Evolutionary conservation across 1,140 invertebrate genomes (phyloP), one percentile per base, ranked within the genome.

Genomic region (Anthonomus grandis): DNA sequence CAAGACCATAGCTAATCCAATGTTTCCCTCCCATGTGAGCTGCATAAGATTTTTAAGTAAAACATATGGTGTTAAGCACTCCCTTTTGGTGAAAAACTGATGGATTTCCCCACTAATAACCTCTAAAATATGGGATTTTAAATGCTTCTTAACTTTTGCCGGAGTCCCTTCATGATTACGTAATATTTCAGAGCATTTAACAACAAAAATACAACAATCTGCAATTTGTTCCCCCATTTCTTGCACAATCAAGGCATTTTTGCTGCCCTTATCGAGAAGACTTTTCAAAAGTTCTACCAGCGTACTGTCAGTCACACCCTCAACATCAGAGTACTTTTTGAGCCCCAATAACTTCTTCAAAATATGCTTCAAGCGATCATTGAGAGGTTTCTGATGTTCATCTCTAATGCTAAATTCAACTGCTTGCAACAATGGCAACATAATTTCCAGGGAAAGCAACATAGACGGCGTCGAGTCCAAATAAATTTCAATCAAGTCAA

Each of bases 401-500:
- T 86, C 83, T 63, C 82, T 81, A 42, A 86, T 83, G 55, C 82
- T 81, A 66, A 82, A 83, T 67, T 88, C 84, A 1, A 88, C 63
- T 47, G 81, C 75, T 56, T 81, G 76, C 22, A 84, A 83, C 1
- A 89, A 64, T 0, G 85, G 81, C 0, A 82, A 71, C 34, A 88
- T 78, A 74, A 87, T 83, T 54, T 83, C 81, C n/a, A 88, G 65
- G 25, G 78, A 78, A 13, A 85, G 72, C 31, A 81, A 75, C 80
- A 89, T 81, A 1, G 81, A 76, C 4, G 85, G 83, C 37, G 78
- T 77, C 46, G 81, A 83, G 54, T 86, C 83, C 34, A 87, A 65
- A 69, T 87, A 87, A 54, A 81, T 84, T 57, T 87, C 82, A 12
- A 88, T 70, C 12, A 89, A 75, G 77, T 88, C 86, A 39, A 87